A percentile compares a stretch with the other conserved stretches of the same genome.
Evolutionary conservation across 2,113 vertebrate genomes (phyloP).

Genomic region (Madoqua kirkii): DNA sequence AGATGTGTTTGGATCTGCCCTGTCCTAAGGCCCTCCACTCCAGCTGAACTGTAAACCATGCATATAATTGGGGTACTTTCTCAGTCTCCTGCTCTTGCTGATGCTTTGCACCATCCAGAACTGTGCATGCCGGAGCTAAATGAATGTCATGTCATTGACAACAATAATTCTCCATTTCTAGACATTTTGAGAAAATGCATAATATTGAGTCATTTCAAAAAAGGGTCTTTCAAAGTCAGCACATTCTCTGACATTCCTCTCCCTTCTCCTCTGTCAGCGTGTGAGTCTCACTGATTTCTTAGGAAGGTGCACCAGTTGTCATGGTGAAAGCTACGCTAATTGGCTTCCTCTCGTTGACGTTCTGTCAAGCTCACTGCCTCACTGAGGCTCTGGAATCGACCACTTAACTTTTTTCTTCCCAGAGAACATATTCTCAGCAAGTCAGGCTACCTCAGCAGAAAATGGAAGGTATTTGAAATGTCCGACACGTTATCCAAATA

Average conservation of each 20-base stretch:
- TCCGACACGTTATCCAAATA: conserved; percentile 33
- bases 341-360: conserved; percentile 67
- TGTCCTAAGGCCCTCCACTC: background rate
- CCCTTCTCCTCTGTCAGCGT: background rate
- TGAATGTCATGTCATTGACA: conserved; percentile 61
- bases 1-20: conserved; percentile 16
- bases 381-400: conserved; percentile 64
- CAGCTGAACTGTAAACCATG: background rate
- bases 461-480: conserved; percentile 43
- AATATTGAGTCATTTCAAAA: conserved; percentile 61
- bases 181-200: conserved; percentile 44
- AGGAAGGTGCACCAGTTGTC: conserved; percentile 64
- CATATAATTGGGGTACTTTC: background rate
- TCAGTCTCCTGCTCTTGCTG: background rate
- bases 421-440: conserved; percentile 22
- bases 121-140: conserved; percentile 35
- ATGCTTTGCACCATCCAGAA: conserved; percentile 10
- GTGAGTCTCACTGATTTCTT: conserved; percentile 31
- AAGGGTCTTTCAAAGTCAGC: background rate
- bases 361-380: conserved; percentile 57
- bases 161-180: conserved; percentile 5
- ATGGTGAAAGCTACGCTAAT: conserved; percentile 70
- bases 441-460: conserved; percentile 56
- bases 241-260: conserved; percentile 53
- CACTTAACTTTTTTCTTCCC: conserved; percentile 64